Conservation (phyloP, 2,888 invertebrate species). For the Catocala fraxini region DNA sequence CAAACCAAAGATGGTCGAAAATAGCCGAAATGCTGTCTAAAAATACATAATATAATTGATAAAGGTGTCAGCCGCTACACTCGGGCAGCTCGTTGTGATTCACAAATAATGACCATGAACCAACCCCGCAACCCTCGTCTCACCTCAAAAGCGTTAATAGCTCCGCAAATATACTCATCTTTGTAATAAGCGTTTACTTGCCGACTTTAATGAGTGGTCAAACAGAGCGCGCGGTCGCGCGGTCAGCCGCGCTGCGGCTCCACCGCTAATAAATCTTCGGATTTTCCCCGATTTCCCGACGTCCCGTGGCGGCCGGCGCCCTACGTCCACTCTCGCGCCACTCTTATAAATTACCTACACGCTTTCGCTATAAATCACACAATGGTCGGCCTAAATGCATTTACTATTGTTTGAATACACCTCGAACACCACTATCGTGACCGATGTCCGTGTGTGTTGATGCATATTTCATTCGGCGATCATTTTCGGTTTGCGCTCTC, state of each 20-base stretch:
- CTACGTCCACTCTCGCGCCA: slow-evolving; percentile 73
- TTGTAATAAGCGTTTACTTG: slow-evolving; percentile 84
- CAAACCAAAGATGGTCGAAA: slow-evolving; percentile 61
- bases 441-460: slow-evolving; percentile 58
- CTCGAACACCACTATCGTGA: slow-evolving; percentile 69
- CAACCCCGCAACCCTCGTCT: slow-evolving; percentile 78
- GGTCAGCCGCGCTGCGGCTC: slow-evolving; percentile 76
- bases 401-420: slow-evolving; percentile 86
- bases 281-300: slow-evolving; percentile 85
- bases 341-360: slow-evolving; percentile 87
- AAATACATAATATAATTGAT: slow-evolving; percentile 41
- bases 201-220: slow-evolving; percentile 86
- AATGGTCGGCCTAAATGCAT: slow-evolving; percentile 83
- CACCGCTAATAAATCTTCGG: slow-evolving; percentile 83
- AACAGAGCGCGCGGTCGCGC: slow-evolving; percentile 74
- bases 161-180: slow-evolving; percentile 86
- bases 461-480: slow-evolving; percentile 67
- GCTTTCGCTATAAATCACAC: slow-evolving; percentile 85
- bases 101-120: slow-evolving; percentile 71
- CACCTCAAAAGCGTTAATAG: slow-evolving; percentile 84
- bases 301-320: slow-evolving; percentile 72
- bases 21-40: slow-evolving; percentile 51
- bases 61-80: slow-evolving; percentile 38
- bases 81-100: slow-evolving; percentile 62
- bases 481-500: slow-evolving; percentile 54